Evolutionary conservation across 2,113 vertebrate genomes (phyloP).

Genomic region (Psittacula cyanocephala): DNA sequence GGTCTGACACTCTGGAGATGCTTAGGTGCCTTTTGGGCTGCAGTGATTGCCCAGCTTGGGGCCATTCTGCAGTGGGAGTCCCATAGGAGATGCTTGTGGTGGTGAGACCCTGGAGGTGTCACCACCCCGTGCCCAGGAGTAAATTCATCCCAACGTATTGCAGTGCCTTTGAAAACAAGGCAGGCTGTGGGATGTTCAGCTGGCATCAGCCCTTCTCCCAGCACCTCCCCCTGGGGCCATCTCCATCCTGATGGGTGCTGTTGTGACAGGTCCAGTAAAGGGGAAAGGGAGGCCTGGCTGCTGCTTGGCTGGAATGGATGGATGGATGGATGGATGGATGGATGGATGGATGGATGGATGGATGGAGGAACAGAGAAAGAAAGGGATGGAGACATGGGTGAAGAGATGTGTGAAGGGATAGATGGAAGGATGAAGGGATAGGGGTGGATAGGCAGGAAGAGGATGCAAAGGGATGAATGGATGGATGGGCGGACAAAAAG

Average conservation of each 20-base stretch:
- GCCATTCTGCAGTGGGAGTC: not conserved
- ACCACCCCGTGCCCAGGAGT: accelerated
- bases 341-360: not conserved
- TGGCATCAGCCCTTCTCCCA: not conserved
- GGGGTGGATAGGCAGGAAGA: not conserved
- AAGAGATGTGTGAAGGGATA: not conserved
- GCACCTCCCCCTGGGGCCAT: accelerated
- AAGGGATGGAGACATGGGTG: no score
- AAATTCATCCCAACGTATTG: not conserved
- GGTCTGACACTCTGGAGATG: not conserved
- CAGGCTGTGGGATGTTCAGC: not conserved
- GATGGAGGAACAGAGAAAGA: no score
- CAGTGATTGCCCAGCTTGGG: not conserved
- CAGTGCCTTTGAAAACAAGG: not conserved
- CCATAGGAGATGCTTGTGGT: accelerated
- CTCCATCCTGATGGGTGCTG: accelerated
- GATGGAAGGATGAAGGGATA: no score
- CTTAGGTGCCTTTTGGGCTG: not conserved
- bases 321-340: not conserved
- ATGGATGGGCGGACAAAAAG: not conserved
- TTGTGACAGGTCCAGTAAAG: not conserved
- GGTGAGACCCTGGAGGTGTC: not conserved
- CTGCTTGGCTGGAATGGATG: not conserved
- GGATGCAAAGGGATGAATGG: not conserved
- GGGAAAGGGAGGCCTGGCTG: not conserved